These are phyloP conservation scores for Thamnophis sirtalis DNA, from an alignment of 2,113 vertebrate species.

Conservation along the genomic window DNA sequence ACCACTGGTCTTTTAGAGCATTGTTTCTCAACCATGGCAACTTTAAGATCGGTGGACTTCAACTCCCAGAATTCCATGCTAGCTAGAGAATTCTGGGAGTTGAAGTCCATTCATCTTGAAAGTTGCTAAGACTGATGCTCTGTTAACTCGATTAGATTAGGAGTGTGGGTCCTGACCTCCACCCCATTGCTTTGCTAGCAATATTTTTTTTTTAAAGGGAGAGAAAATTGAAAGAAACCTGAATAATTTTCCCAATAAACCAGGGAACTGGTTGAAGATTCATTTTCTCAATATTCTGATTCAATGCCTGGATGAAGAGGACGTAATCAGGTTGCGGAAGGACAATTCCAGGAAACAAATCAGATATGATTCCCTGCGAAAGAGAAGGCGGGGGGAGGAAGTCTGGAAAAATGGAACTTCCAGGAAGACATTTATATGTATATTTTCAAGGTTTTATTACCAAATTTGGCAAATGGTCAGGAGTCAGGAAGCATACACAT, in stretches of 20 bases:
- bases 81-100: background rate
- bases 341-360: constrained; percentile 87
- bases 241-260: constrained; percentile 93
- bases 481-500: background rate
- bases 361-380: constrained; percentile 88
- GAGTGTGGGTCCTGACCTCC: background rate
- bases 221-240: constrained; percentile 69
- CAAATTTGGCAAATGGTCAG: background rate
- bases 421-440: background rate
- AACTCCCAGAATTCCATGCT: background rate
- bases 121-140: background rate
- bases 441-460: background rate
- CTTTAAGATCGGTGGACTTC: background rate
- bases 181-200: background rate
- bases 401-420: background rate
- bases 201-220: background rate
- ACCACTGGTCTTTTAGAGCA: too few relatives aligned
- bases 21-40: background rate
- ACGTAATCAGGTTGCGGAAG: constrained; percentile 88
- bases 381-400: constrained; percentile 21
- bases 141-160: background rate
- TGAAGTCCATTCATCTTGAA: background rate
- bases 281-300: constrained; percentile 77
- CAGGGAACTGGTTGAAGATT: constrained; percentile 86
- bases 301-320: constrained; percentile 77